Percentiles rank a stretch among this genome's conserved stretches.
Evolutionary conservation across 23 tunicate species (phyloP).

Genomic region (Halocynthia roretzi): DNA sequence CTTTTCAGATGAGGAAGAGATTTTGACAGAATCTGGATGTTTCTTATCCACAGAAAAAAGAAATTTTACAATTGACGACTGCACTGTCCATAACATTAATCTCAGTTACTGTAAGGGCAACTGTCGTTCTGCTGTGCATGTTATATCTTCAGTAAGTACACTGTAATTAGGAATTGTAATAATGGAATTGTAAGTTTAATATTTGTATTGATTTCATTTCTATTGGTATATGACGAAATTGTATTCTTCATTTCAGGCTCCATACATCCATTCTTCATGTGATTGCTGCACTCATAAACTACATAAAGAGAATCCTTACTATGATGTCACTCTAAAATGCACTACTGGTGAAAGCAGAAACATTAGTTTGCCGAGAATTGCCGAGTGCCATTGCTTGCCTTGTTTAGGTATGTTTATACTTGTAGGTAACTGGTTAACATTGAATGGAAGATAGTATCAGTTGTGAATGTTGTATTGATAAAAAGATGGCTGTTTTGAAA

Average conservation of each 20-base stretch:
- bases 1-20: background rate
- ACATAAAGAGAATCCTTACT: constrained; percentile 16
- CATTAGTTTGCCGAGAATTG: constrained; percentile 34
- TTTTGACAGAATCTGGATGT: background rate
- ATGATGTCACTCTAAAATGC: constrained; percentile 28
- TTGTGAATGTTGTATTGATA: no score
- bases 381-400: constrained; percentile 24
- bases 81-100: constrained; percentile 38
- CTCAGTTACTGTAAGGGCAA: constrained; percentile 40
- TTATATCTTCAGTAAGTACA: constrained; percentile 37
- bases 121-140: constrained; percentile 43
- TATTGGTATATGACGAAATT: background rate
- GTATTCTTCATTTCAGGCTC: constrained; percentile 21
- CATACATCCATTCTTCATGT: constrained; percentile 33
- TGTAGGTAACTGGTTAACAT: no score
- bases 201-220: background rate
- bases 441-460: no score
- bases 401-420: constrained; percentile 23
- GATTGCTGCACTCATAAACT: constrained; percentile 51
- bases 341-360: background rate
- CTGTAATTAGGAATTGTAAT: background rate
- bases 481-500: no score
- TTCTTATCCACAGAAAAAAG: constrained; percentile 1
- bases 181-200: background rate
- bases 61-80: constrained; percentile 36